A percentile compares a stretch with the other conserved stretches of the same genome.
These are phyloP conservation scores for Lamprotornis superbus DNA, from an alignment of 2,113 vertebrate species.

Conservation along the genomic window DNA sequence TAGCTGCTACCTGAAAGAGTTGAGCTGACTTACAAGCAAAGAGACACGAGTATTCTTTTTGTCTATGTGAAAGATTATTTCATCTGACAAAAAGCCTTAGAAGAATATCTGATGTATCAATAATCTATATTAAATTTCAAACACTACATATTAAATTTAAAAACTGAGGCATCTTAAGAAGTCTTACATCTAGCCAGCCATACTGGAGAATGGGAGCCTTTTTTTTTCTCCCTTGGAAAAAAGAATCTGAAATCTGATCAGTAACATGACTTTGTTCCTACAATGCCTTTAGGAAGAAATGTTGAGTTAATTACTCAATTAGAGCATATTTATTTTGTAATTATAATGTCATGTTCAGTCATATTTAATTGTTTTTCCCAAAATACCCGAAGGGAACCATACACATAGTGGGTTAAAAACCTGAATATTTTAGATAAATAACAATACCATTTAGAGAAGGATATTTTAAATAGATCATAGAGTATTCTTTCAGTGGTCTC, in stretches of 20 bases:
- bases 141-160: background rate
- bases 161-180: background rate
- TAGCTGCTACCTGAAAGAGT: background rate
- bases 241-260: constrained; percentile 53
- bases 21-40: background rate
- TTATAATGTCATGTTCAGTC: constrained; percentile 61
- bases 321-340: constrained; percentile 64
- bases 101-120: background rate
- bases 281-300: constrained; percentile 60
- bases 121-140: background rate
- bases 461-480: background rate
- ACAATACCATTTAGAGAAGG: background rate
- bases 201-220: background rate
- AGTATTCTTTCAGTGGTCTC: background rate
- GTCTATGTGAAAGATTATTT: background rate
- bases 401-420: background rate
- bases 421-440: background rate
- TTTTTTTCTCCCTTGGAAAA: background rate
- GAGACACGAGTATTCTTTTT: background rate
- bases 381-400: constrained; percentile 48
- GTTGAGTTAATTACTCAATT: constrained; percentile 67
- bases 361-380: constrained; percentile 63
- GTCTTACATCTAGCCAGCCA: background rate
- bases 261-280: constrained; percentile 11
- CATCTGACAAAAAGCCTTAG: background rate